Percentiles rank a stretch among this genome's conserved stretches.
phyloP scores from a whole-genome alignment of 2,113 vertebrate genomes.

The Poecilia latipinna region DNA sequence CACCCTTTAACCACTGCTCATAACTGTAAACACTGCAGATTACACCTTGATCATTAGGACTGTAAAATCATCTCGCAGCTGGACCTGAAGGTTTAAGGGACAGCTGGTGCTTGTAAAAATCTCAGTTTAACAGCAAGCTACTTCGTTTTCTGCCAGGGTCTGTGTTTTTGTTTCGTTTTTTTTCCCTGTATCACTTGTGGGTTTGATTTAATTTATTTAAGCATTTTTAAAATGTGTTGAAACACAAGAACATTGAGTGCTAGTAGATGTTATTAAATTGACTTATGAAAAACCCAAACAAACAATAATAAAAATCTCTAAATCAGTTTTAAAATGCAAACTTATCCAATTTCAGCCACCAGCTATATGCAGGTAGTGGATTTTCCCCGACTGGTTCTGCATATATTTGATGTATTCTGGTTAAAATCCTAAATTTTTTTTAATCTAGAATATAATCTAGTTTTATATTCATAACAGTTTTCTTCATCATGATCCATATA shows the following conservation, averaged over 20 bases:
- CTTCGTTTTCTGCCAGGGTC: not conserved
- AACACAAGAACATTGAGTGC: not conserved
- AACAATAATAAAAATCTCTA: too few relatives aligned
- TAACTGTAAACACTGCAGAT: not conserved
- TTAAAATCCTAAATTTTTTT: not conserved
- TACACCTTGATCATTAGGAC: not conserved
- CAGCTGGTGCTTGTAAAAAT: not conserved
- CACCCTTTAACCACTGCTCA: not conserved
- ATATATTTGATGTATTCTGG: not conserved
- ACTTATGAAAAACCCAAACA: too few relatives aligned
- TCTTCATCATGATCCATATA: not conserved
- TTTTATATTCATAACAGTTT: not conserved
- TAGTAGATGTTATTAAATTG: not conserved
- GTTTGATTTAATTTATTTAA: not conserved
- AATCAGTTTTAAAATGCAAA: not conserved
- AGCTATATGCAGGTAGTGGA: too few relatives aligned
- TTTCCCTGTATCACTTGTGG: not conserved
- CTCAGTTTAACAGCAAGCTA: not conserved
- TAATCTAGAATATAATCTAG: not conserved
- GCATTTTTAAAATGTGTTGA: not conserved
- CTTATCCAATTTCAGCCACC: not conserved
- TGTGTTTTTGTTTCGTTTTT: not conserved
- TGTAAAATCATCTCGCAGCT: not conserved
- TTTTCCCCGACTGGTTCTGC: not conserved
- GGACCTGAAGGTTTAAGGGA: not conserved